Conservation (phyloP, 2,113 vertebrate species). For the Myxocyprinus asiaticus region DNA sequence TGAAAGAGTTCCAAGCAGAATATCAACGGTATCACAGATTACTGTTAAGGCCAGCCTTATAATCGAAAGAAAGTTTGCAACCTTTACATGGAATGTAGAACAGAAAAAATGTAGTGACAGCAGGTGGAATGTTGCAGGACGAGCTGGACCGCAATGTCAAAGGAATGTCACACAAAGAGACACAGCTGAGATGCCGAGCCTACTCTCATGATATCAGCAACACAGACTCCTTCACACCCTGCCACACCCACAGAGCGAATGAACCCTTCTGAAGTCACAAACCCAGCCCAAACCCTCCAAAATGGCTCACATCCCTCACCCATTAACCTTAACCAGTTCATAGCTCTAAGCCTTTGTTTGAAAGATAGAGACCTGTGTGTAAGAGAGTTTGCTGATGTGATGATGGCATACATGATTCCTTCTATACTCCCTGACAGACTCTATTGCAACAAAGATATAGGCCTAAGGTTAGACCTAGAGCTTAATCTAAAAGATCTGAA, state of each 20-base stretch:
- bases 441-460: no score
- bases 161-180: constrained; percentile 34
- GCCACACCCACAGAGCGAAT: constrained; percentile 3
- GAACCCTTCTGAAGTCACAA: not conserved
- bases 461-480: no score
- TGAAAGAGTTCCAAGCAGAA: not conserved
- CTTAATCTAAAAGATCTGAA: no score
- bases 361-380: not conserved
- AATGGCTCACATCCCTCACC: not conserved
- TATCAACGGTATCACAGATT: not conserved
- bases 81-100: no score
- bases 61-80: no score
- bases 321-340: not conserved
- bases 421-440: no score
- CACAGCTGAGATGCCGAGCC: constrained; percentile 21
- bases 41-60: not conserved
- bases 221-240: not conserved
- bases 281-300: not conserved
- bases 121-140: constrained; percentile 41
- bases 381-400: constrained; percentile 1
- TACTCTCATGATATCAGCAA: constrained; percentile 35
- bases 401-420: no score
- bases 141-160: not conserved
- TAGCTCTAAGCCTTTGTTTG: not conserved
- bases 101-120: no score